Percentiles rank a stretch among this genome's conserved stretches.
Conservation (phyloP, 2,888 invertebrate species). For the Ectemnius cavifrons region DNA sequence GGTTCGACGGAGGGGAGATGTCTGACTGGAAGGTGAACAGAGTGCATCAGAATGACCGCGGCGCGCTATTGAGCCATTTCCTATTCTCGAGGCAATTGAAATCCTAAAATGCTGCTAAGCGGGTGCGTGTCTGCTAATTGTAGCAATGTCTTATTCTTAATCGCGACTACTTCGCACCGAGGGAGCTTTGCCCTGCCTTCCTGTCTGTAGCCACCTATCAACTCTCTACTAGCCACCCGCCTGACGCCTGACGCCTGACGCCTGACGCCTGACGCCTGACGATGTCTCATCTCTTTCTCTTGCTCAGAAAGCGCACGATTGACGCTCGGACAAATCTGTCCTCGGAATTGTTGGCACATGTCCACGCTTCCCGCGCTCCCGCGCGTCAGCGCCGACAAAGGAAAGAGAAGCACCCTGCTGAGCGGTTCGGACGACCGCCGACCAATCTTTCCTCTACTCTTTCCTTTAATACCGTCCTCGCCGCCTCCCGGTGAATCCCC, state of each 20-base stretch:
- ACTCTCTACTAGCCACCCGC: conserved; percentile 9
- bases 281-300: conserved; percentile 13
- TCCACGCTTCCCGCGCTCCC: conserved; percentile 46
- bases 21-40: too few relatives aligned
- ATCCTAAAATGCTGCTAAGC: background rate
- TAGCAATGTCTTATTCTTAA: conserved; percentile 68
- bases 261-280: conserved; percentile 18
- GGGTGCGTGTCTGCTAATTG: conserved; percentile 65
- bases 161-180: conserved; percentile 19
- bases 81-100: too few relatives aligned
- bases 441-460: conserved; percentile 45
- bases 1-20: too few relatives aligned
- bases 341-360: conserved; percentile 77
- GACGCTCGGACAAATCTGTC: conserved; percentile 74
- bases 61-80: too few relatives aligned
- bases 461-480: background rate
- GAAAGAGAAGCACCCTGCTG: conserved; percentile 64
- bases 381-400: conserved; percentile 71
- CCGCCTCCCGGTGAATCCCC: too few relatives aligned
- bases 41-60: too few relatives aligned
- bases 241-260: conserved; percentile 16
- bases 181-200: conserved; percentile 20
- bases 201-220: conserved; percentile 3
- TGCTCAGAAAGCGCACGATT: conserved; percentile 52
- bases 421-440: conserved; percentile 55